Conservation (phyloP, 2,113 vertebrate species). For the Catagonus wagneri region DNA sequence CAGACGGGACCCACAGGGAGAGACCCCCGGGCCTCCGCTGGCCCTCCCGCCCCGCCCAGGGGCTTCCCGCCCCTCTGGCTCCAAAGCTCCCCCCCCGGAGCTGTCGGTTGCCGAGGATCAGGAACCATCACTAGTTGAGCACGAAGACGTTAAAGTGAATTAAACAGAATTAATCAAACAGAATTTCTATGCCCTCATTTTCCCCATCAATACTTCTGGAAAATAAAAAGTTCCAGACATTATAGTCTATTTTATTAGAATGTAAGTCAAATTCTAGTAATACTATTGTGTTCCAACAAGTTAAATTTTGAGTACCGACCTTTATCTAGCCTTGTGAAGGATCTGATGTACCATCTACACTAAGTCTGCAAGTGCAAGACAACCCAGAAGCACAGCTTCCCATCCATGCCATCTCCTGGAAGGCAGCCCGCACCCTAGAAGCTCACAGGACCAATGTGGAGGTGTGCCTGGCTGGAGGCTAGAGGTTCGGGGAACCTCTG, state of each 20-base stretch:
- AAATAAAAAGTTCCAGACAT: not conserved
- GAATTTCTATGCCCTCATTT: too few species aligned
- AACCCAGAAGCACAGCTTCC: accelerated
- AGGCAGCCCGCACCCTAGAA: accelerated
- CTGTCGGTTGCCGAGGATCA: accelerated
- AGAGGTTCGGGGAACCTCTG: not conserved
- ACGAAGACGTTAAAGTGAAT: not conserved
- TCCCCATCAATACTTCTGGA: not conserved
- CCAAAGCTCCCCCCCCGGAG: not conserved
- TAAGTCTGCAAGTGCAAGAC: not conserved
- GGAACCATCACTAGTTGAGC: too few species aligned
- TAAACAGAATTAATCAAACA: too few species aligned
- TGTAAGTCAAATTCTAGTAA: not conserved
- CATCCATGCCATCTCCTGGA: accelerated
- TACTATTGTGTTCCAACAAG: not conserved
- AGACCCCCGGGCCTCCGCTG: not conserved
- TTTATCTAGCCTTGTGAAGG: not conserved
- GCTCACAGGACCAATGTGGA: not conserved
- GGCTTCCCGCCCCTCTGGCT: not conserved
- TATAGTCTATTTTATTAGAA: accelerated
- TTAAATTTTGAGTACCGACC: not conserved
- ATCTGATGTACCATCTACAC: not conserved
- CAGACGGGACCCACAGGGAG: not conserved
- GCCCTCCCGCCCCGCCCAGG: accelerated
- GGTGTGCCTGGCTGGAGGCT: not conserved